Conservation (phyloP, 2,113 vertebrate genomes). For the Periophthalmus modestus region DNA sequence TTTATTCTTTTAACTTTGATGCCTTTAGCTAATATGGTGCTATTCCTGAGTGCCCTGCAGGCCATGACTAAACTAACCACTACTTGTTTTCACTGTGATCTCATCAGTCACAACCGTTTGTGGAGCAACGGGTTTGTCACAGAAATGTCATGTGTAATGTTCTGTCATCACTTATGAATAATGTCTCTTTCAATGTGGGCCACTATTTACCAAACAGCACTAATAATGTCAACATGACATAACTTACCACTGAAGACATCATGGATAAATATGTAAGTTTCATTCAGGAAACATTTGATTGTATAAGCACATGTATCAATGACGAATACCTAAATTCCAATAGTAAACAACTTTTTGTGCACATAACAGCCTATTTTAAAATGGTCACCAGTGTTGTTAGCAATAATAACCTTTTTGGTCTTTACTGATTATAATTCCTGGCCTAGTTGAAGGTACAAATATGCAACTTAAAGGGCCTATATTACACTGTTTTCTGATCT, state of each 20-base stretch:
- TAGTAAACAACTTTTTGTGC: too few relatives aligned
- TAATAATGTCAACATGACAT: not conserved
- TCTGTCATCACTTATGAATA: constrained; percentile 5
- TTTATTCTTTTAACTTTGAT: too few relatives aligned
- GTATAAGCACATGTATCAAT: not conserved
- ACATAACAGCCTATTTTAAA: too few relatives aligned
- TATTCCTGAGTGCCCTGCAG: constrained; percentile 16
- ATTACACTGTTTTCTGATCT: too few relatives aligned
- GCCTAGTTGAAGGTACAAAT: too few relatives aligned
- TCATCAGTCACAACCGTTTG: constrained; percentile 23
- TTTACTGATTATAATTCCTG: too few relatives aligned
- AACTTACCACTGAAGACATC: not conserved
- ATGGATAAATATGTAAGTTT: not conserved
- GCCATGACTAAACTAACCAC: constrained; percentile 46
- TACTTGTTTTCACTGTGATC: constrained; percentile 42
- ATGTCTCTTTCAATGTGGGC: not conserved
- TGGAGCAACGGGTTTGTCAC: constrained; percentile 60
- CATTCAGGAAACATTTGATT: not conserved
- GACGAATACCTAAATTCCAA: too few relatives aligned
- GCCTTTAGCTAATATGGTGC: not conserved
- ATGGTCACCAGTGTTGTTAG: too few relatives aligned
- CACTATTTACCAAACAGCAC: not conserved
- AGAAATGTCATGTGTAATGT: constrained; percentile 23
- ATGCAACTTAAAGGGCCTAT: too few relatives aligned
- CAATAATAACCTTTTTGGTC: too few relatives aligned